phyloP scores from a whole-genome alignment of 92 coral and sea anemone genomes.

The Umimayanthus chanpuru region DNA sequence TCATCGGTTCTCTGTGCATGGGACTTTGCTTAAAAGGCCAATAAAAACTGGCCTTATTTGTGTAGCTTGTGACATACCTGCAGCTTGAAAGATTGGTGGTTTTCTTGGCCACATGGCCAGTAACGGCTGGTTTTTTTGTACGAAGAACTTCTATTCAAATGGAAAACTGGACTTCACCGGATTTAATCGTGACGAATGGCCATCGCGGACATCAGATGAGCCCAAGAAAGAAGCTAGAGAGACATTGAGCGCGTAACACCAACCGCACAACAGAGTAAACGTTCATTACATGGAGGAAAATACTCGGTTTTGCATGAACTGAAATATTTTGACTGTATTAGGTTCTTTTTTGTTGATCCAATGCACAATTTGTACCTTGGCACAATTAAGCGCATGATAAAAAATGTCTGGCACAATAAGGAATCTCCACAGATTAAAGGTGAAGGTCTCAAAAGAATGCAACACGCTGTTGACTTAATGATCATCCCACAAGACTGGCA shows the following conservation, averaged over 20 bases:
- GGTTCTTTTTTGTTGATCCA: slow-evolving; percentile 57
- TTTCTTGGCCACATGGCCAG: slow-evolving; percentile 76
- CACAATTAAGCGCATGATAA: slow-evolving; percentile 64
- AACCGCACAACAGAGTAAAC: slow-evolving; percentile 46
- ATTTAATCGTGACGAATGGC: slow-evolving; percentile 63
- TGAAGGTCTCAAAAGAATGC: too few species aligned
- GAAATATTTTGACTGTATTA: slow-evolving; percentile 65
- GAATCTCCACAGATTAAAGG: slow-evolving; percentile 38
- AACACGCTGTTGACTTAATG: too few species aligned
- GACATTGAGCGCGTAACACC: slow-evolving; percentile 44
- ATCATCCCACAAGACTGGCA: too few species aligned
- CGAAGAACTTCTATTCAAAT: slow-evolving; percentile 40
- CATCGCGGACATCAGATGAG: slow-evolving; percentile 46
- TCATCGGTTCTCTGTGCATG: slow-evolving; percentile 49
- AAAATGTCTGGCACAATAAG: slow-evolving; percentile 58
- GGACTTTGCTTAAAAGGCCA: slow-evolving; percentile 46
- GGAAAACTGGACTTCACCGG: slow-evolving; percentile 59
- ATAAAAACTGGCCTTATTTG: slow-evolving; percentile 61
- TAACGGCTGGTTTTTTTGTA: slow-evolving; percentile 67
- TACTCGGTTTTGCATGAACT: slow-evolving; percentile 67
- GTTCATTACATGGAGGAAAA: slow-evolving; percentile 62
- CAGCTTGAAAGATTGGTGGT: slow-evolving; percentile 68
- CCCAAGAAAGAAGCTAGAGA: slow-evolving; percentile 52
- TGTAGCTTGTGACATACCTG: slow-evolving; percentile 79
- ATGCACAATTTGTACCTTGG: slow-evolving; percentile 69